Conservation (phyloP, 2,888 invertebrate species). For the Marasmarcha lunaedactyla region DNA sequence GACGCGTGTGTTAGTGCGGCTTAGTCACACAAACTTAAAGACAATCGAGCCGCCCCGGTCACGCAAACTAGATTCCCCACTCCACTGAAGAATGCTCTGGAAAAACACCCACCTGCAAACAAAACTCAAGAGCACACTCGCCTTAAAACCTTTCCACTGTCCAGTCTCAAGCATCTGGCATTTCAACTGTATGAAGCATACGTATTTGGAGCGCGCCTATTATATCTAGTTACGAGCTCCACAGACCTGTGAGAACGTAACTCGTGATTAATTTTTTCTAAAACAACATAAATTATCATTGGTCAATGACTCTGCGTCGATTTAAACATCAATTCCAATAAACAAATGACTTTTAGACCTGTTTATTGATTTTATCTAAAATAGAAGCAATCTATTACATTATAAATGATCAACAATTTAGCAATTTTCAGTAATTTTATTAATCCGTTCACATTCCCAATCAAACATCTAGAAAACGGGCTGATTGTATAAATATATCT, state of each 20-base stretch:
- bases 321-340: too few species aligned
- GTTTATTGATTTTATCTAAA: slow-evolving; percentile 1
- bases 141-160: slow-evolving; percentile 61
- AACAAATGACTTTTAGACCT: neutral
- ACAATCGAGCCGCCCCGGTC: too few species aligned
- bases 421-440: neutral
- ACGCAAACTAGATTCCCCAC: slow-evolving; percentile 17
- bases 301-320: too few species aligned
- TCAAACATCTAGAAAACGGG: neutral
- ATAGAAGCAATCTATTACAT: neutral
- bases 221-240: too few species aligned
- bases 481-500: neutral
- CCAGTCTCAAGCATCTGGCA: slow-evolving; percentile 8
- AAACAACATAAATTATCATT: too few species aligned
- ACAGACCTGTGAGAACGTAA: too few species aligned
- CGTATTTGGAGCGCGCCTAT: too few species aligned
- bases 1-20: too few species aligned
- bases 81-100: slow-evolving; percentile 34
- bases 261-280: too few species aligned
- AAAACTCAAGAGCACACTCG: slow-evolving; percentile 31
- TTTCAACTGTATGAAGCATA: neutral
- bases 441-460: neutral
- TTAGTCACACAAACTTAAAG: neutral
- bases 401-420: neutral
- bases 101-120: slow-evolving; percentile 21